Percentiles rank a stretch among this genome's conserved stretches.
phyloP scores from a whole-genome alignment of 2,113 vertebrate species.

The Mustelus asterias region DNA sequence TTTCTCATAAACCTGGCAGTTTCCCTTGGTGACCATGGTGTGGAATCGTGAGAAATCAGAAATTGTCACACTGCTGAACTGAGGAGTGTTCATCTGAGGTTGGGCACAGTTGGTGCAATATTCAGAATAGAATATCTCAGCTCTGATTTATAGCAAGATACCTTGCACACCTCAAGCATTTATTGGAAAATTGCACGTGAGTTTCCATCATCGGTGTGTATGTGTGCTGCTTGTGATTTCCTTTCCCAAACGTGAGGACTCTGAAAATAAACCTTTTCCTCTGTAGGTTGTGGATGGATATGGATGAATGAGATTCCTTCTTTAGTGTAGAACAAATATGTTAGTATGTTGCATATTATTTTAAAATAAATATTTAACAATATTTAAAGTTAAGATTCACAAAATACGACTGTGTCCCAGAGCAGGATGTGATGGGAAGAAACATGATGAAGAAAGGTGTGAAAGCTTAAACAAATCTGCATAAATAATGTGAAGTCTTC shows the following conservation, averaged over 20 bases:
- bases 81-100: background rate
- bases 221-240: background rate
- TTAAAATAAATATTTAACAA: background rate
- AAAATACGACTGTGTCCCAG: background rate
- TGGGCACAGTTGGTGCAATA: background rate
- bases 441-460: background rate
- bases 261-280: background rate
- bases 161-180: background rate
- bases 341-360: background rate
- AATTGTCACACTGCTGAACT: background rate
- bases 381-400: background rate
- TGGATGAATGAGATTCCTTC: background rate
- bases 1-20: background rate
- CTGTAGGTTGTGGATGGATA: background rate
- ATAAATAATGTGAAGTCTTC: background rate
- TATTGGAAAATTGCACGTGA: background rate
- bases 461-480: background rate
- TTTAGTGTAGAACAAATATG: background rate
- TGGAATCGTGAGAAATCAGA: background rate
- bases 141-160: background rate
- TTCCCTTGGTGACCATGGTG: background rate
- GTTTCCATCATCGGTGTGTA: background rate
- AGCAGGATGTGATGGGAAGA: background rate
- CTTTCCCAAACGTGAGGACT: background rate
- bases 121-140: background rate